These are phyloP conservation scores for Solea solea DNA, from an alignment of 2,113 vertebrate species.

Conservation along the genomic window DNA sequence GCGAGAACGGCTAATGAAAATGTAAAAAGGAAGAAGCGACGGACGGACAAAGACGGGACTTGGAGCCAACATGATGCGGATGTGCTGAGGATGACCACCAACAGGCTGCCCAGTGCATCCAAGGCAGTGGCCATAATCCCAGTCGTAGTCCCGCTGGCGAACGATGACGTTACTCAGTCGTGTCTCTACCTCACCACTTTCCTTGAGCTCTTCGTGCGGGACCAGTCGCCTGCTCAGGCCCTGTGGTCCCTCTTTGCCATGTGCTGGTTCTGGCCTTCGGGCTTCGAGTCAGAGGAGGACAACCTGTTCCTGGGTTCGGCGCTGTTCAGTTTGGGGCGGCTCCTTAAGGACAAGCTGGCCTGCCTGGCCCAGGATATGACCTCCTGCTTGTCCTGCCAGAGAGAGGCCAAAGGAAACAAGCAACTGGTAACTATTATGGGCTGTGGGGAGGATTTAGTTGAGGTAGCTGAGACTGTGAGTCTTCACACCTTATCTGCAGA, in stretches of 20 bases:
- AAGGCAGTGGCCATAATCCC: slow-evolving; percentile 19
- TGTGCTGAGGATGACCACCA: slow-evolving; percentile 35
- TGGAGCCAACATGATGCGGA: slow-evolving; percentile 35
- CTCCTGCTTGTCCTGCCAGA: slow-evolving; percentile 70
- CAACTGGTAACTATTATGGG: slow-evolving; percentile 66
- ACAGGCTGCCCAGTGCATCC: neutral
- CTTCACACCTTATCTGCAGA: slow-evolving; percentile 31
- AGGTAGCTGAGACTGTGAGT: neutral
- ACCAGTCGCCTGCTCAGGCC: slow-evolving; percentile 62
- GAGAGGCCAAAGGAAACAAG: slow-evolving; percentile 45
- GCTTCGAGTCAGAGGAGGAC: slow-evolving; percentile 56
- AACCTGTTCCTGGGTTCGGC: slow-evolving; percentile 72
- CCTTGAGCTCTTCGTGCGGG: slow-evolving; percentile 60
- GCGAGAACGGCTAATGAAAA: slow-evolving; percentile 21
- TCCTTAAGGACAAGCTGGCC: slow-evolving; percentile 71
- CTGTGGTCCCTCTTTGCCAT: slow-evolving; percentile 70
- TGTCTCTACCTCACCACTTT: slow-evolving; percentile 65
- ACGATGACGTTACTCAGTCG: slow-evolving; percentile 41
- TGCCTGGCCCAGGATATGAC: slow-evolving; percentile 63
- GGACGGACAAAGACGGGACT: slow-evolving; percentile 2
- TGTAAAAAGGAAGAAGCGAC: slow-evolving; percentile 47
- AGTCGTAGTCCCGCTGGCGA: slow-evolving; percentile 1
- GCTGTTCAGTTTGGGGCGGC: slow-evolving; percentile 64
- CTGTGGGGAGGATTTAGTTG: slow-evolving; percentile 3
- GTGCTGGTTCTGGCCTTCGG: slow-evolving; percentile 69